These are phyloP conservation scores for Callipepla californica DNA, from an alignment of 2,113 vertebrate genomes.

Conservation along the genomic window DNA sequence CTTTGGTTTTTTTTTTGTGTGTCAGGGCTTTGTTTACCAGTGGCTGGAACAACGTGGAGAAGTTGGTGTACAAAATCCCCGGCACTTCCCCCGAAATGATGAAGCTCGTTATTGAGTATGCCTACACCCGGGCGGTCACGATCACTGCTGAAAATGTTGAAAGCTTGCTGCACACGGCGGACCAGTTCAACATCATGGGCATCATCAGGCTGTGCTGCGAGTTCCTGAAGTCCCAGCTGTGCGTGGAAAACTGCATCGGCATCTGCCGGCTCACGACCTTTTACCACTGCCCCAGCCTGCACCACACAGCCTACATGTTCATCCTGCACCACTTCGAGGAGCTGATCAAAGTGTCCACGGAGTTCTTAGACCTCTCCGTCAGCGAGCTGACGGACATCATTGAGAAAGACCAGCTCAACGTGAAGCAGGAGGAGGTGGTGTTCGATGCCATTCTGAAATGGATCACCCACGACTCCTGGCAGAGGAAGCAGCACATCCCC, in stretches of 20 bases:
- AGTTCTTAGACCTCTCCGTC: conserved; percentile 82
- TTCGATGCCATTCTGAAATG: conserved; percentile 84
- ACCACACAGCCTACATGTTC: conserved; percentile 75
- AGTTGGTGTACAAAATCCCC: conserved; percentile 77
- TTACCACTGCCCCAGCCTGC: conserved; percentile 74
- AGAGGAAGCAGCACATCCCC: conserved; percentile 75
- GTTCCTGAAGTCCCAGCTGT: conserved; percentile 80
- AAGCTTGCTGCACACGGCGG: conserved; percentile 77
- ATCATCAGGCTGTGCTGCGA: conserved; percentile 77
- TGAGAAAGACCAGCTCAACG: conserved; percentile 81
- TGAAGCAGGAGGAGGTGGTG: conserved; percentile 79
- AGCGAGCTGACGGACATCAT: conserved; percentile 80
- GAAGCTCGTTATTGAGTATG: conserved; percentile 82
- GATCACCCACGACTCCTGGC: conserved; percentile 75
- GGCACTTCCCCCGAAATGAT: conserved; percentile 81
- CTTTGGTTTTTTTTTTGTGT: background rate
- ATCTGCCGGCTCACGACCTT: conserved; percentile 81
- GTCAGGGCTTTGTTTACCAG: conserved; percentile 83
- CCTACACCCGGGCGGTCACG: conserved; percentile 77
- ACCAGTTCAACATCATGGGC: conserved; percentile 80
- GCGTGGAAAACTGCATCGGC: conserved; percentile 82
- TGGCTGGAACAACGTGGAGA: conserved; percentile 76
- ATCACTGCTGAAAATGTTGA: conserved; percentile 78
- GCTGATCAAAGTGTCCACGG: conserved; percentile 70
- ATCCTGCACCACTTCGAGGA: conserved; percentile 86